Base-by-base conservation (phyloP, 2,888 invertebrate genomes). In the Tenthredo scrophulariae region DNA sequence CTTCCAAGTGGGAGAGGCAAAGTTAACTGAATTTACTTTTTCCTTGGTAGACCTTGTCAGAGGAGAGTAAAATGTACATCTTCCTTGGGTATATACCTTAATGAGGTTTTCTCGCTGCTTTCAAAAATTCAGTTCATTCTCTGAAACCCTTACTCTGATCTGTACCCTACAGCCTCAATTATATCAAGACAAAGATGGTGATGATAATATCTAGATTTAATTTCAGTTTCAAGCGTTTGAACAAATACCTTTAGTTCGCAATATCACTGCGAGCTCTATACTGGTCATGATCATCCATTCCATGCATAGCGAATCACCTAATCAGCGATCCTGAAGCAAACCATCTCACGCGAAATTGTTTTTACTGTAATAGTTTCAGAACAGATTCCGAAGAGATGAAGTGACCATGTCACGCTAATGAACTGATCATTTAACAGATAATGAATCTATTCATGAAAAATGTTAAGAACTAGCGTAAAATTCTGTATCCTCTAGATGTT, bases 71-170 rank as follows among this genome's bases (percentile, higher is more conserved):
- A 77, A 62, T 50, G 80, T 65, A 40, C 43, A 83, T 29, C 46
- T 58, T 62, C 13, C 65, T 65, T 2, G 29, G 67, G 40, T 62
- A 75, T 58, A 46, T 46, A 83, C 29, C 37, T 26, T 83, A 70
- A 83, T 83, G 62, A 83, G 83, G 15, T 83, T 83, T 67, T 70
- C 67, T 70, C 67, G 26, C 22, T 46, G 67, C 83, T 83, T 83
- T 67, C 46, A 67, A 83, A 83, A 83, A 83, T 83, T 83, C 65
- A 67, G 22, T 70, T 67, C 43, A 83, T 83, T 83, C 43, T 67
- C 22, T 43, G 9, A 29, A 33, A 37, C 58, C 40, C 62, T 50
- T 40, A 50, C 33, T 33, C 22, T 54, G 33, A n/a, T 37, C 22
- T 50, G 22, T 58, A 58, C 62, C 43, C 33, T 65, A 29, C 40